A percentile compares a stretch with the other conserved stretches of the same genome.
These are phyloP conservation scores for Struthidea cinerea DNA, from an alignment of 2,113 vertebrate genomes.

Conservation along the genomic window DNA sequence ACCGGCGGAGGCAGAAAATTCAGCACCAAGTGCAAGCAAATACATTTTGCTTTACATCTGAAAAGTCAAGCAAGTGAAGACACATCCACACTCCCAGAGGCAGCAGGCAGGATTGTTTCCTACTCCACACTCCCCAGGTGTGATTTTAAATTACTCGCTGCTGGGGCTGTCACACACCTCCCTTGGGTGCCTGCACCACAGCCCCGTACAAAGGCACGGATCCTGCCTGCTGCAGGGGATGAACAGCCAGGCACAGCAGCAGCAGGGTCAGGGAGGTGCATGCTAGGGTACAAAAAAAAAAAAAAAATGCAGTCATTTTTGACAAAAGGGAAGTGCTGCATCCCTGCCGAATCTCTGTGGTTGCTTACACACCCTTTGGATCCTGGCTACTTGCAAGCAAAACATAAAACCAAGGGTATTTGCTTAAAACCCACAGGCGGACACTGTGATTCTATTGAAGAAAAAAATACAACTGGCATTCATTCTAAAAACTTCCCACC, in stretches of 20 bases:
- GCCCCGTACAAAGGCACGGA: rapidly evolving
- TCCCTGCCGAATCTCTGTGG: not conserved
- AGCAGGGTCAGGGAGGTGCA: not conserved
- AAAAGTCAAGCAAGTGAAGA: not conserved
- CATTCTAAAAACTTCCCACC: conserved; percentile 60
- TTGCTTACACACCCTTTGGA: not conserved
- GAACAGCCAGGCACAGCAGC: not conserved
- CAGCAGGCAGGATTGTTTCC: not conserved
- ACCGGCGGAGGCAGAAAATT: not conserved
- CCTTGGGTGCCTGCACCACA: not conserved
- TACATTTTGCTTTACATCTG: not conserved
- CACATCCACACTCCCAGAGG: not conserved
- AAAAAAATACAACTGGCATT: conserved; percentile 51
- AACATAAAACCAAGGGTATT: conserved; percentile 5
- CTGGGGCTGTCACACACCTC: not conserved
- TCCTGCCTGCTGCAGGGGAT: not conserved
- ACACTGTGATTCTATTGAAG: conserved; percentile 28
- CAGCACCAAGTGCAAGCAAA: not conserved
- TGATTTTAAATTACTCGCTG: not conserved
- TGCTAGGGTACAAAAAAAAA: not conserved
- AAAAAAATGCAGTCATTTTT: not conserved
- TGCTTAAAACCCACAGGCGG: conserved; percentile 44
- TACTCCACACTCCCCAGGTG: not conserved
- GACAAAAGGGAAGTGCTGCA: not conserved
- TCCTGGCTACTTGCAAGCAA: not conserved